Base-by-base conservation (phyloP, 2,888 invertebrate genomes). In the Drosophila rubida region DNA sequence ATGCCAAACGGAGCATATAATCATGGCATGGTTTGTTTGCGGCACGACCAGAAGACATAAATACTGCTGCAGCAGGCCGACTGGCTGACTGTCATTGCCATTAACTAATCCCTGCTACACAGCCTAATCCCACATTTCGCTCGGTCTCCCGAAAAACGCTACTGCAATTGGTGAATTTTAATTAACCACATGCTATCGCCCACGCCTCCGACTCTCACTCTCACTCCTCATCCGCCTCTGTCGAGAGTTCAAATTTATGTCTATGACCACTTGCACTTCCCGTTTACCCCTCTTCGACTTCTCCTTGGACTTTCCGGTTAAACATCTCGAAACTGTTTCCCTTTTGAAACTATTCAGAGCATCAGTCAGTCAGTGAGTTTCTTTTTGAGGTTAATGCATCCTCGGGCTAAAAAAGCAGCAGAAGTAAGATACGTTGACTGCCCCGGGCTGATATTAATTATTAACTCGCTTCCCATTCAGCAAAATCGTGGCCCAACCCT, bases 381-480 rank as follows among this genome's bases (percentile, higher is more conserved):
- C 8, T 50, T 32, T 78, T 84, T 87, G 87, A 84, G 84, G 84
- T 84, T 87, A 84, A 84, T 87, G 84, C 80, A 84, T 82, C 84
- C 84, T 82, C 53, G 61, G 87, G 84, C 84, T 66, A 77, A 61
- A 41, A 42, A 64, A 53, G 63, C 37, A 44, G n/a, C 32, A 11
- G 50, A 41, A 58, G 61, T 59, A 48, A 42, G 58, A 46, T 67
- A 50, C 58, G 72, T 69, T 60, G 69, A 62, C 73, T 80, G 87
- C 78, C 67, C 51, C 44, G 22, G 75, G 78, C 80, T 72, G 80
- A 78, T 87, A 87, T 87, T 87, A 84, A 87, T 84, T 87, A 84
- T 84, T 87, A 81, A 84, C 73, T 82, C 62, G 71, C 65, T 72
- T 64, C 13, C 78, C 62, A 78, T 84, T 83, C 87, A 83, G 57